Conservation (phyloP, 2,113 vertebrate species). For the Trichomycterus rosablanca region DNA sequence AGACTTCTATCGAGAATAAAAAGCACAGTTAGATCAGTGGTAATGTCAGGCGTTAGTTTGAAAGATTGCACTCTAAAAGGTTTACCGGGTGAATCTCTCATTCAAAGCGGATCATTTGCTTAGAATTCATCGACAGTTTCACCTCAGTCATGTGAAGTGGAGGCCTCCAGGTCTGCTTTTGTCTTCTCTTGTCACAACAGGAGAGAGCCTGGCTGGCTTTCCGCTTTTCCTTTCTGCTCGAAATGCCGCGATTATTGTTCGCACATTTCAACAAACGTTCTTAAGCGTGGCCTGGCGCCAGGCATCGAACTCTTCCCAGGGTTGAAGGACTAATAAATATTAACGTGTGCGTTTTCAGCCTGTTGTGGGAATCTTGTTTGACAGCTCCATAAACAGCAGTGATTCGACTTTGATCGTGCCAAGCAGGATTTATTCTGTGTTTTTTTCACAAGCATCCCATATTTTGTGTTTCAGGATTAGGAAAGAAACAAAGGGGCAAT, state of each 20-base stretch:
- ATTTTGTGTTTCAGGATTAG: too few species aligned
- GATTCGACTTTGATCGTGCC: conserved; percentile 7
- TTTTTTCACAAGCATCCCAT: too few species aligned
- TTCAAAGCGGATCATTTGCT: conserved; percentile 25
- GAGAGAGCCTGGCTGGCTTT: not conserved
- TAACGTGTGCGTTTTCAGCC: conserved; percentile 25
- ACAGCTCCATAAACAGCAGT: conserved; percentile 31
- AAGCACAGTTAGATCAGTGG: conserved; percentile 21
- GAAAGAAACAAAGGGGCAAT: too few species aligned
- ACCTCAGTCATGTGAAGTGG: conserved; percentile 2
- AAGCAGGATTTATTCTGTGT: conserved; percentile 14
- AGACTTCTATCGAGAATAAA: conserved; percentile 28
- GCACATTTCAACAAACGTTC: conserved; percentile 35
- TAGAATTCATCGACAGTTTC: conserved; percentile 22
- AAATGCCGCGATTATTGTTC: conserved; percentile 19
- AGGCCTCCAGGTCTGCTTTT: conserved; percentile 9
- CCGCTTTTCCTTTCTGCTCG: not conserved
- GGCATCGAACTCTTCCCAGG: conserved; percentile 21
- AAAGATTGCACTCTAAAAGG: conserved; percentile 10
- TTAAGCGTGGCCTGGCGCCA: conserved; percentile 27
- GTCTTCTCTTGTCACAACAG: conserved; percentile 12
- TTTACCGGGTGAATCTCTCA: conserved; percentile 10
- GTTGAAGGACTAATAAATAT: conserved; percentile 38
- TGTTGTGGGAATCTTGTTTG: conserved; percentile 28
- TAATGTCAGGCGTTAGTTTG: conserved; percentile 31